Evolutionary conservation across 2,113 vertebrate genomes (phyloP).

Genomic region (Phalacrocorax brasilianus): DNA sequence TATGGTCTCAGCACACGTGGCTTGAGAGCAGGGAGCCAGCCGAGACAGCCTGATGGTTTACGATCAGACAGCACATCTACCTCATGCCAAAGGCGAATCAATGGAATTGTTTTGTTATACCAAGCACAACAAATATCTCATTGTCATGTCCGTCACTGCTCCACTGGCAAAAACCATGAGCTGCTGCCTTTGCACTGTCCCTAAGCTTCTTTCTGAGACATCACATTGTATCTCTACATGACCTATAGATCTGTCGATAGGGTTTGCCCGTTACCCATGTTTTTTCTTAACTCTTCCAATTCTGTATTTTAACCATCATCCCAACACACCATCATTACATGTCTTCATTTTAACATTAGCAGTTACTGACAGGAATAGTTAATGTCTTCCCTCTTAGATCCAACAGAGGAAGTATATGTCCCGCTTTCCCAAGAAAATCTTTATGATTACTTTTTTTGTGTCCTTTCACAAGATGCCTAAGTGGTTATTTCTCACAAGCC

Average conservation of each 20-base stretch:
- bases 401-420: neutral
- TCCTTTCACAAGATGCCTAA: neutral
- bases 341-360: neutral
- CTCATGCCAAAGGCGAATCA: neutral
- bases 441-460: neutral
- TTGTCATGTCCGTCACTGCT: neutral
- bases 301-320: neutral
- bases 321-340: no score
- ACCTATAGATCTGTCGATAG: neutral
- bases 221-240: neutral
- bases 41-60: neutral
- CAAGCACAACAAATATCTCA: rapidly evolving
- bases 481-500: neutral
- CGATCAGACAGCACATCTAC: neutral
- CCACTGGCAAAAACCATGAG: neutral
- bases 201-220: neutral
- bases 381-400: neutral
- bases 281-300: neutral
- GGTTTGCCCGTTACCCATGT: neutral
- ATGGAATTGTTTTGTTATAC: neutral
- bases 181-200: neutral
- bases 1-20: neutral
- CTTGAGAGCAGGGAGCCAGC: neutral
- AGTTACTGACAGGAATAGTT: neutral
- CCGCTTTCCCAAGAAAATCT: neutral